These are phyloP conservation scores for Eulithis testata DNA, from an alignment of 2,888 invertebrate genomes.

Conservation along the genomic window DNA sequence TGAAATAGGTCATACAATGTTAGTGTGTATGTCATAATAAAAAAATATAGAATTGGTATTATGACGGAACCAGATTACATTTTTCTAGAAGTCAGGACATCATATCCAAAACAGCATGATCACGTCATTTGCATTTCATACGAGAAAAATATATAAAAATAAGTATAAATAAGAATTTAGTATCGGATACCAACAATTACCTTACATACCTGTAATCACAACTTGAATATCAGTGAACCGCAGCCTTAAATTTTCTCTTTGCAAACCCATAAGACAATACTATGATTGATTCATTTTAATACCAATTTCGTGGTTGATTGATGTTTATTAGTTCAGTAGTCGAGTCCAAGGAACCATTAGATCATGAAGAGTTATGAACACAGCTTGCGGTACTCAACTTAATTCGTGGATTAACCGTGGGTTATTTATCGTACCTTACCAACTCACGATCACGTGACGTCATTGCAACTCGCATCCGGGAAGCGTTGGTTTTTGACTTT, in stretches of 20 bases:
- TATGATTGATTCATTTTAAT: conserved; percentile 82
- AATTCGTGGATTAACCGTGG: conserved; percentile 74
- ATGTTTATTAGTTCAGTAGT: conserved; percentile 84
- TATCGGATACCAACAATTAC: too few species aligned
- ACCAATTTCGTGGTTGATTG: conserved; percentile 78
- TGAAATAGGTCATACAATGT: too few species aligned
- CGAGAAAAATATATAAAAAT: too few species aligned
- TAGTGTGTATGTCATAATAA: too few species aligned
- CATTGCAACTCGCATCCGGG: conserved; percentile 37
- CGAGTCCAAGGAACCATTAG: conserved; percentile 82
- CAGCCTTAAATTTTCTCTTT: conserved; percentile 56
- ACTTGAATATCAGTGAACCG: not conserved
- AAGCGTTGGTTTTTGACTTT: not conserved
- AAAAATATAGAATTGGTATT: too few species aligned
- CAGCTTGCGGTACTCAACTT: conserved; percentile 77
- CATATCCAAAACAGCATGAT: too few species aligned
- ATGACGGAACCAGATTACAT: too few species aligned
- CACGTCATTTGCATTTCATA: too few species aligned
- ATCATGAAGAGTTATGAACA: conserved; percentile 82
- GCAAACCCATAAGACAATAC: conserved; percentile 81
- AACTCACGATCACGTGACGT: conserved; percentile 9
- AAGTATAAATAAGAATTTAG: too few species aligned
- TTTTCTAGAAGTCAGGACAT: too few species aligned
- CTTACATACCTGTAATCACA: not conserved
- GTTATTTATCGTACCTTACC: conserved; percentile 63